Conservation (phyloP, 2,797 vertebrate genomes). For the Austrolebias charrua region DNA sequence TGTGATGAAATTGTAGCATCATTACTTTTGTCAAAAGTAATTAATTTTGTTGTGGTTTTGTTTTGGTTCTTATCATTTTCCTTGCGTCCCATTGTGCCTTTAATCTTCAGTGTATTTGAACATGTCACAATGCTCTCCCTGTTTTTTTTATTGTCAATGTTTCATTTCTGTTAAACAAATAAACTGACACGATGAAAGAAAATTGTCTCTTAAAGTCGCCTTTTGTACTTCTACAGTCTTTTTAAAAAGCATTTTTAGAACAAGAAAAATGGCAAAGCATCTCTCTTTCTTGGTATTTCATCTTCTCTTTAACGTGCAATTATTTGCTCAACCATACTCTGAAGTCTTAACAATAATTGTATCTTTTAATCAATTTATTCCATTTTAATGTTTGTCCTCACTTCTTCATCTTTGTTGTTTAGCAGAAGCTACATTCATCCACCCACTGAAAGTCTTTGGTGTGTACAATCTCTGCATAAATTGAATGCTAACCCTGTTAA, state of each 20-base stretch:
- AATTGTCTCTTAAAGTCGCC: constrained; percentile 12
- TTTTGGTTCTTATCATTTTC: constrained; percentile 19
- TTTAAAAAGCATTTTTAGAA: constrained; percentile 11
- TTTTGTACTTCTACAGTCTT: neutral
- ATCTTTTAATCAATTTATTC: constrained; percentile 17
- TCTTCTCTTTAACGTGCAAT: constrained; percentile 9
- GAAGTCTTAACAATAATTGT: constrained; percentile 8
- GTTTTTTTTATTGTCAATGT: constrained; percentile 38
- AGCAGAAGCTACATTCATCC: constrained; percentile 22
- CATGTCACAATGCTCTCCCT: constrained; percentile 23
- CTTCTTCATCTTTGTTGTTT: constrained; percentile 30
- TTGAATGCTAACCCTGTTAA: constrained; percentile 9
- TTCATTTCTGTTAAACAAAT: constrained; percentile 43
- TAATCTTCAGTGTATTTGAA: constrained; percentile 23
- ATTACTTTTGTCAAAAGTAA: constrained; percentile 40
- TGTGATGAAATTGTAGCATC: constrained; percentile 43
- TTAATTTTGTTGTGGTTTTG: constrained; percentile 2
- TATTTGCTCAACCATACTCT: constrained; percentile 12
- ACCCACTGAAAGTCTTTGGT: constrained; percentile 5
- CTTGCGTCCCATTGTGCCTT: constrained; percentile 23
- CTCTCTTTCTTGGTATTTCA: constrained; percentile 14
- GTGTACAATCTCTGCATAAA: constrained; percentile 27
- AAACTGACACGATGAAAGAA: constrained; percentile 31
- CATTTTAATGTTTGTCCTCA: constrained; percentile 12
- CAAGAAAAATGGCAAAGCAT: constrained; percentile 28